Percentiles rank a stretch among this genome's conserved stretches.
Conservation (phyloP, 2,888 invertebrate species). For the Heliconius charithonia region DNA sequence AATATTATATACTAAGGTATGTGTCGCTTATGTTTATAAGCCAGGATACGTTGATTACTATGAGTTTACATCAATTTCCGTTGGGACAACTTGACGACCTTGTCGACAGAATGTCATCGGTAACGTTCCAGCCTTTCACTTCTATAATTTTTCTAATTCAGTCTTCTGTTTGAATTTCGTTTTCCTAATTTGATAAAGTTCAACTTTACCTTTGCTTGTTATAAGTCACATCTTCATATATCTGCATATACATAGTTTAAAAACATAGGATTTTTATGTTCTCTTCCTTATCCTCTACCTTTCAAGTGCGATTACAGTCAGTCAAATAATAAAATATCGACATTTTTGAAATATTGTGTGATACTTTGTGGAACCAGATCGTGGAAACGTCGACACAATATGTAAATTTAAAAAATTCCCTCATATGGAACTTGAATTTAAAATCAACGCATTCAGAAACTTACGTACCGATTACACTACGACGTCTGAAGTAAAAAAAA, state of each 20-base stretch:
- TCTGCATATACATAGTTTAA: too few relatives aligned
- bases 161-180: not conserved
- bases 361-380: not conserved
- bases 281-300: too few relatives aligned
- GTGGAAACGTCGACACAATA: not conserved
- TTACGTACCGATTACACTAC: too few relatives aligned
- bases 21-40: slow-evolving; percentile 4
- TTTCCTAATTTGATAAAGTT: not conserved
- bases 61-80: slow-evolving; percentile 48
- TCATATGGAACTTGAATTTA: not conserved
- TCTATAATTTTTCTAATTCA: not conserved
- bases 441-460: not conserved
- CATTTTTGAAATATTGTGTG: not conserved
- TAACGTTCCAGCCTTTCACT: slow-evolving; percentile 51
- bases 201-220: too few relatives aligned
- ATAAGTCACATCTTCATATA: too few relatives aligned
- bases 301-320: too few relatives aligned
- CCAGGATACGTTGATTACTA: slow-evolving; percentile 39
- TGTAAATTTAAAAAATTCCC: not conserved
- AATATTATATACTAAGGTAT: not conserved
- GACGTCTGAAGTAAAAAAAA: too few relatives aligned
- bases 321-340: too few relatives aligned
- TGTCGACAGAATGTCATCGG: slow-evolving; percentile 50
- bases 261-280: too few relatives aligned
- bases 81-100: slow-evolving; percentile 48